Percentiles rank a stretch among this genome's conserved stretches.
Conservation (phyloP, 2,113 vertebrate genomes). For the Callithrix jacchus region DNA sequence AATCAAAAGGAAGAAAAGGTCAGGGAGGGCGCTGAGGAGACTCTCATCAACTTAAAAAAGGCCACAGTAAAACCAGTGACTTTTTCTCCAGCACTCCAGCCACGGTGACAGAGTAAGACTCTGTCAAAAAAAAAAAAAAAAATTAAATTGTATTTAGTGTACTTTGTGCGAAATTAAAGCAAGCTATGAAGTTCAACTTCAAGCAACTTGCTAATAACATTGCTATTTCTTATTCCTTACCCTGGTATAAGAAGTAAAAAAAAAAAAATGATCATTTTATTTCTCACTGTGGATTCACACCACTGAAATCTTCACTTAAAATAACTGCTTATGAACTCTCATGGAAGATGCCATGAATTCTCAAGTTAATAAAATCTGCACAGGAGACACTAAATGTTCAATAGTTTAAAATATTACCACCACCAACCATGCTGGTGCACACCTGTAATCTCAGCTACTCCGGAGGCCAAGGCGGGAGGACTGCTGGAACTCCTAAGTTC, state of each 20-base stretch:
- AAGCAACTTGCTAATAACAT: neutral
- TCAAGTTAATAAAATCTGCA: conserved; percentile 2
- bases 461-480: neutral
- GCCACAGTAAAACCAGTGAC: neutral
- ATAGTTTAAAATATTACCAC: neutral
- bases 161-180: neutral
- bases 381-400: neutral
- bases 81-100: neutral
- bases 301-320: neutral
- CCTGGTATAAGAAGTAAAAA: neutral
- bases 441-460: neutral
- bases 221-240: neutral
- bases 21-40: rapidly evolving
- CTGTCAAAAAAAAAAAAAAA: too few species aligned
- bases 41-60: neutral
- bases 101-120: too few species aligned
- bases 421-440: neutral
- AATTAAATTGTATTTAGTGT: neutral
- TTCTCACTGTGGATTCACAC: neutral
- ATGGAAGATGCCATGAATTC: neutral
- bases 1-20: neutral
- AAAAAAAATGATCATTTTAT: neutral
- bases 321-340: neutral
- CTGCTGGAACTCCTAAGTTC: neutral
- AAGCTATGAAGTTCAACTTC: neutral